Base-by-base conservation (phyloP, 2,888 invertebrate species). In the Helobdella robusta region DNA sequence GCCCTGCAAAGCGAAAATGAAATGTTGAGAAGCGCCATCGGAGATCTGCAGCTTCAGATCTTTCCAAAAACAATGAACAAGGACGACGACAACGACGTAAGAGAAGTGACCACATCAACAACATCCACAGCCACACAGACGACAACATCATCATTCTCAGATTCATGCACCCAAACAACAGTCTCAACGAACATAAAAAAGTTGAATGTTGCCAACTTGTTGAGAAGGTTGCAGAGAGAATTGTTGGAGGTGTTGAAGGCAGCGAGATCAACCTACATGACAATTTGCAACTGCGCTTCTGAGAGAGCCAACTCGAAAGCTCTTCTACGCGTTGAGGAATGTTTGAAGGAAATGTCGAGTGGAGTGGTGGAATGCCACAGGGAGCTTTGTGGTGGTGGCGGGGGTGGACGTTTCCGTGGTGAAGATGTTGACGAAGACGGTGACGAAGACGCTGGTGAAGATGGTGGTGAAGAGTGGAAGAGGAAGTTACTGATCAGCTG, bases 281-380 rank as follows among this genome's bases (percentile, higher is more conserved):
- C 56, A 1, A 28, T 56, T 5, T 56, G 56, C 56, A 30, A 28
- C n/a, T 28, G 30, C 1, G 56, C 56, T 2, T 28, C 28, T n/a
- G 56, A 56, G 18, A 56, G 56, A 30, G 30, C 32, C 56, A 56
- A 56, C 32, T 56, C 56, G 56, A 56, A 56, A 32, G 56, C 56
- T 15, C 8, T 56, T 28, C 28, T n/a, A 25, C 56, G 32, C 32
- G 56, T 56, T 32, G 56, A 56, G 20, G 56, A 28, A n/a, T n/a
- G n/a, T n/a, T n/a, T n/a, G n/a, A n/a, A n/a, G n/a, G n/a, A n/a
- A n/a, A n/a, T n/a, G n/a, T n/a, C n/a, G n/a, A n/a, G n/a, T n/a
- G n/a, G n/a, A n/a, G n/a, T n/a, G n/a, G n/a, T n/a, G n/a, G n/a
- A n/a, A n/a, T n/a, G n/a, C n/a, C n/a, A n/a, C 32, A 25, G 56